A percentile compares a stretch with the other conserved stretches of the same genome.
Conservation (phyloP, 2,113 vertebrate species). For the Benitochromis conjunctus region DNA sequence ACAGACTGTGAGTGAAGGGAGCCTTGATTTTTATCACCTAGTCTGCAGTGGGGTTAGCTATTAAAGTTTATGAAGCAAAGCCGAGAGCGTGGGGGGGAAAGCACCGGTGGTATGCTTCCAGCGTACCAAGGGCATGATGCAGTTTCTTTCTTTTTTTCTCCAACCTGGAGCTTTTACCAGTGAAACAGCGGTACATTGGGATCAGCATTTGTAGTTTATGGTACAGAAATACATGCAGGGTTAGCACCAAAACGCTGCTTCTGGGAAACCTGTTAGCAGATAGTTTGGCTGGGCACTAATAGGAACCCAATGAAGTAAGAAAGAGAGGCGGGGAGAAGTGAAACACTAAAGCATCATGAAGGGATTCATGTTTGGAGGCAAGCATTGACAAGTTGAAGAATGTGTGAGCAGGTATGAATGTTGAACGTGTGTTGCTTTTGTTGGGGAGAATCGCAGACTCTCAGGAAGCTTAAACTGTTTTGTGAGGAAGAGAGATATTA, state of each 20-base stretch:
- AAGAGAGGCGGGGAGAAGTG: neutral
- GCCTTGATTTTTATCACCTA: constrained; percentile 61
- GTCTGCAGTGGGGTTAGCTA: constrained; percentile 50
- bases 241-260: neutral
- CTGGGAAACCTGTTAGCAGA: neutral
- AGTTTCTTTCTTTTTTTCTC: neutral
- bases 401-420: constrained; percentile 34
- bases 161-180: neutral
- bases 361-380: constrained; percentile 23
- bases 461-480: neutral
- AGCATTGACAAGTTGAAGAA: constrained; percentile 67
- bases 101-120: neutral
- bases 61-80: constrained; percentile 66
- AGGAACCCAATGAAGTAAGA: neutral
- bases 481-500: constrained; percentile 7
- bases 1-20: constrained; percentile 51
- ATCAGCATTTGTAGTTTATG: neutral
- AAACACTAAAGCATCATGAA: neutral
- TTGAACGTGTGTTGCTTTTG: neutral
- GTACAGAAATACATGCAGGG: neutral
- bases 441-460: neutral
- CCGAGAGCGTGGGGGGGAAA: neutral
- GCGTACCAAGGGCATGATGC: constrained; percentile 19
- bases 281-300: neutral
- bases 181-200: neutral